A percentile compares a stretch with the other conserved stretches of the same genome.
These are phyloP conservation scores for Cladopsammia gracilis DNA, from an alignment of 64 coral and sea anemone species.

Conservation along the genomic window DNA sequence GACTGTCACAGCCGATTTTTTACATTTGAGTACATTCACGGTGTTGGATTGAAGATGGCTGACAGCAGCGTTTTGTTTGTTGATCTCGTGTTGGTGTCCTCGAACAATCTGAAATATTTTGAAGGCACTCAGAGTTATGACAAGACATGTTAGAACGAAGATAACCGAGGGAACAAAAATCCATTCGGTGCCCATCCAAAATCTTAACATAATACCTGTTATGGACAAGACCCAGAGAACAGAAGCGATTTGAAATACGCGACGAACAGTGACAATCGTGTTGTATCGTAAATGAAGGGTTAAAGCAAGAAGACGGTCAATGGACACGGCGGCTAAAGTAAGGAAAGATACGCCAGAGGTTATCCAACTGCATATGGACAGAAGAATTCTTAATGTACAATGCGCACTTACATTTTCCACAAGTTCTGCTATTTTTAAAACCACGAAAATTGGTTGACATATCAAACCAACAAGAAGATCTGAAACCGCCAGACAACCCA, in stretches of 20 bases:
- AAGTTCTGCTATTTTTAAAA: too few relatives aligned
- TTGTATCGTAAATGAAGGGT: too few relatives aligned
- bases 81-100: not conserved
- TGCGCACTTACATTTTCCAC: not conserved
- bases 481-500: not conserved
- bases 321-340: too few relatives aligned
- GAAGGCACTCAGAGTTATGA: conserved; percentile 21
- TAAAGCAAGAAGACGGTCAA: too few relatives aligned
- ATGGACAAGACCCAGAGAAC: too few relatives aligned
- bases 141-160: not conserved
- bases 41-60: conserved; percentile 2
- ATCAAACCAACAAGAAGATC: too few relatives aligned
- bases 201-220: not conserved
- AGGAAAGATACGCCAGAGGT: not conserved
- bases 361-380: not conserved
- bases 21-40: too few relatives aligned
- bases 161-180: conserved; percentile 9
- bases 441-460: too few relatives aligned
- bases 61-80: not conserved
- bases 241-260: too few relatives aligned
- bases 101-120: conserved; percentile 32
- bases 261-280: too few relatives aligned
- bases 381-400: conserved; percentile 11
- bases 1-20: not conserved
- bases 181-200: not conserved